phyloP scores from a whole-genome alignment of 2,113 vertebrate genomes.

The Ancistrus triradiatus region DNA sequence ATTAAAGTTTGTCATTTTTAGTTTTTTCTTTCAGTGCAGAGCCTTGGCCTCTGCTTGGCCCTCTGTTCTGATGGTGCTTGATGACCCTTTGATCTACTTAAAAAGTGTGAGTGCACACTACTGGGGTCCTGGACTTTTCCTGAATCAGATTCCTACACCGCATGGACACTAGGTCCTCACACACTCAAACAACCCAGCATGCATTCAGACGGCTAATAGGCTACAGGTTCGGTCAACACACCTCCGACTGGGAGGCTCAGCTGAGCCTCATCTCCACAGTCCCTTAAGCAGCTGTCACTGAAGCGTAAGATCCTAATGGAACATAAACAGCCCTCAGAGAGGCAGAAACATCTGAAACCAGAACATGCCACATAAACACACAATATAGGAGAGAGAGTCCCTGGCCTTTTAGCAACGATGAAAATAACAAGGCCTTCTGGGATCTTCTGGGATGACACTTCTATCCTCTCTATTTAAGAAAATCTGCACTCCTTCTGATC shows the following conservation, averaged over 20 bases:
- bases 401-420: conserved; percentile 28
- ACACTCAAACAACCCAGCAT: not conserved
- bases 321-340: conserved; percentile 37
- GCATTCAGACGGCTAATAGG: conserved; percentile 37
- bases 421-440: conserved; percentile 34
- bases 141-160: conserved; percentile 7
- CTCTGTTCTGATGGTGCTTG: not conserved
- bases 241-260: conserved; percentile 25
- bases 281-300: conserved; percentile 30
- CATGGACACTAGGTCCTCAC: conserved; percentile 12
- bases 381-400: conserved; percentile 5
- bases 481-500: conserved; percentile 6
- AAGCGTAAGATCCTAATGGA: conserved; percentile 30
- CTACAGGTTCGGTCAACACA: conserved; percentile 40
- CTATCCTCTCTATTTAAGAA: conserved; percentile 6
- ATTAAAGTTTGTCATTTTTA: too few relatives aligned
- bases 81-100: not conserved
- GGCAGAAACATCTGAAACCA: conserved; percentile 8
- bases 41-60: too few relatives aligned
- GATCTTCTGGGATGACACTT: conserved; percentile 19
- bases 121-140: not conserved
- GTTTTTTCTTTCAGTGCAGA: too few relatives aligned
- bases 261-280: conserved; percentile 20
- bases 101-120: conserved; percentile 3
- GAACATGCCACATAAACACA: not conserved